Base-by-base conservation (phyloP, 2,797 vertebrate species). In the Prunella strophiata region DNA sequence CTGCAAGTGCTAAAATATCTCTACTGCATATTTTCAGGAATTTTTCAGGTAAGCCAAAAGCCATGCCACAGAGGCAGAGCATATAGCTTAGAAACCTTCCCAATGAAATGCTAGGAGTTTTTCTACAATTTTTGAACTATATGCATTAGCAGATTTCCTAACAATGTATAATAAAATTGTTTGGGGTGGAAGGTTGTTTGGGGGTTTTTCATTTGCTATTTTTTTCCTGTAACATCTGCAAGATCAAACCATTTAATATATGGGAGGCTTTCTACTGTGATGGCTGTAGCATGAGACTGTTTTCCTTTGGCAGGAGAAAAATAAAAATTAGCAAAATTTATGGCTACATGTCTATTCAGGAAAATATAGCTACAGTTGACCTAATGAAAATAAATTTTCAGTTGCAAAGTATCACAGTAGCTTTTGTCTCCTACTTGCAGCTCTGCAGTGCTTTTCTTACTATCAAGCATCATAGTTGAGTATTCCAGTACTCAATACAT, bases 161-260 rank as follows among this genome's bases (percentile, higher is more conserved):
- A n/a, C 3, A 34, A 45, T 43, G 10, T 3, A 88, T 47, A 83
- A 65, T 29, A 43, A 72, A 32, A 10, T 27, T 61, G 3, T 32
- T 52, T 10, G 11, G 7, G 6, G 2, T 11, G 4, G 6, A 79
- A 42, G 6, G 11, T 79, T 45, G 4, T 21, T 55, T 48, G 3
- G 4, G 7, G 0, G 0, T 47, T n/a, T n/a, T 51, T 40, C 32
- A 21, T 52, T 62, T 55, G 13, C 26, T 30, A 13, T 13, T 51
- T 84, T 81, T 51, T 36, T 43, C 7, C 10, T 62, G 10, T 10
- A 79, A 29, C 7, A 80, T 18, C 13, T 58, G 10, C 52, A 83
- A 67, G 22, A 38, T 45, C 9, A 43, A 61, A 7, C 6, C 2
- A 40, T 65, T 80, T 55, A 59, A 55, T 40, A 51, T 26, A n/a